phyloP scores from a whole-genome alignment of 2,113 vertebrate genomes.

The Lampris megalopsis region DNA sequence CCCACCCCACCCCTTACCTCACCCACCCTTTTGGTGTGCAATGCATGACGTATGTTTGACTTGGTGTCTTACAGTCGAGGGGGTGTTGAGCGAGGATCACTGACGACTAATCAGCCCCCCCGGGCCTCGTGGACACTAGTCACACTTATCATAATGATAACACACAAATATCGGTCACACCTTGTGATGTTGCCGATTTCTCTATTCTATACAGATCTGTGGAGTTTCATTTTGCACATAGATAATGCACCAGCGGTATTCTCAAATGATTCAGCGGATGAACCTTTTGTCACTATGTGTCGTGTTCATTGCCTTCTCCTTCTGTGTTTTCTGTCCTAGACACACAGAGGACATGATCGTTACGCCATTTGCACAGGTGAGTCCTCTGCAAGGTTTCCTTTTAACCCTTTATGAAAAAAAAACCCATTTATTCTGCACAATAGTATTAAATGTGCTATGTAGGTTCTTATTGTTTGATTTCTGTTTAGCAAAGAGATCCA shows the following conservation, averaged over 20 bases:
- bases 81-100: background rate
- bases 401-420: background rate
- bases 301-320: conserved; percentile 8
- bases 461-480: too few species aligned
- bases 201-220: background rate
- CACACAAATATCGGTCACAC: background rate
- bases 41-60: conserved; percentile 43
- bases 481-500: too few species aligned
- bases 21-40: conserved; percentile 8
- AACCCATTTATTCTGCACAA: too few species aligned
- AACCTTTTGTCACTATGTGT: background rate
- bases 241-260: background rate
- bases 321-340: conserved; percentile 72
- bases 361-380: conserved; percentile 94
- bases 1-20: conserved; percentile 32
- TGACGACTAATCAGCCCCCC: background rate
- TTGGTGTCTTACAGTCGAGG: background rate
- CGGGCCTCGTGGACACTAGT: too few species aligned
- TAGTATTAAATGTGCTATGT: too few species aligned
- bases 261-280: background rate
- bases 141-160: background rate
- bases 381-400: conserved; percentile 40
- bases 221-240: background rate
- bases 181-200: background rate
- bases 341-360: conserved; percentile 97